phyloP scores from a whole-genome alignment of 2,797 vertebrate genomes.

The Squalus acanthias region DNA sequence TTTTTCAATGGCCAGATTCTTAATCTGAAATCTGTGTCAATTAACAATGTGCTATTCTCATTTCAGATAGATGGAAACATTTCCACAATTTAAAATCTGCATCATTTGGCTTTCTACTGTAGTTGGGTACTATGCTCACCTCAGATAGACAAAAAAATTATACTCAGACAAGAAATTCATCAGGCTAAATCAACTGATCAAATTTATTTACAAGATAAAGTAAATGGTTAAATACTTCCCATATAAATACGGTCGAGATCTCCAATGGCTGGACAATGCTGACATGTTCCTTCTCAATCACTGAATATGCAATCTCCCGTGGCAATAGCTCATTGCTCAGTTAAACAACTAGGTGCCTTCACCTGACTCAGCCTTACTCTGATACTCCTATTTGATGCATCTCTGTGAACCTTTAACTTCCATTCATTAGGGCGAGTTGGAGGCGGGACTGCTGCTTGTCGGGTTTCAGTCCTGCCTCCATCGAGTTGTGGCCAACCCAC shows the following conservation, averaged over 20 bases:
- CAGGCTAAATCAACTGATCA: too few relatives aligned
- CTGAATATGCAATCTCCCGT: not conserved
- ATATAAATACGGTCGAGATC: not conserved
- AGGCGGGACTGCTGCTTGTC: too few relatives aligned
- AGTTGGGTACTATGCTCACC: not conserved
- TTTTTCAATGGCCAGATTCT: not conserved
- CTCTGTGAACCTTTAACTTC: too few relatives aligned
- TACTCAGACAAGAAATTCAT: too few relatives aligned
- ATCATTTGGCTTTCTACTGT: not conserved
- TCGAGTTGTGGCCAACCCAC: too few relatives aligned
- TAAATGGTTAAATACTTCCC: not conserved
- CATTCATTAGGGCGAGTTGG: not conserved
- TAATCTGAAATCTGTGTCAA: not conserved
- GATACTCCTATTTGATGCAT: not conserved
- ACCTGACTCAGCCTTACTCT: not conserved
- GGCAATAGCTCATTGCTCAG: not conserved
- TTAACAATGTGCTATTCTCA: not conserved
- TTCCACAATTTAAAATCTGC: not conserved
- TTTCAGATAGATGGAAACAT: not conserved
- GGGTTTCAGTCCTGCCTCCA: too few relatives aligned
- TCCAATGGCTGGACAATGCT: not conserved
- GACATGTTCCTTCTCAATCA: not conserved
- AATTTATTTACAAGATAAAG: too few relatives aligned
- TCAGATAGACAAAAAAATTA: not conserved
- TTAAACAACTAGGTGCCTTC: not conserved